A percentile compares a stretch with the other conserved stretches of the same genome.
These are phyloP conservation scores for Panagrolaimus sp. DNA, from an alignment of 1,140 invertebrate species.

Conservation along the genomic window DNA sequence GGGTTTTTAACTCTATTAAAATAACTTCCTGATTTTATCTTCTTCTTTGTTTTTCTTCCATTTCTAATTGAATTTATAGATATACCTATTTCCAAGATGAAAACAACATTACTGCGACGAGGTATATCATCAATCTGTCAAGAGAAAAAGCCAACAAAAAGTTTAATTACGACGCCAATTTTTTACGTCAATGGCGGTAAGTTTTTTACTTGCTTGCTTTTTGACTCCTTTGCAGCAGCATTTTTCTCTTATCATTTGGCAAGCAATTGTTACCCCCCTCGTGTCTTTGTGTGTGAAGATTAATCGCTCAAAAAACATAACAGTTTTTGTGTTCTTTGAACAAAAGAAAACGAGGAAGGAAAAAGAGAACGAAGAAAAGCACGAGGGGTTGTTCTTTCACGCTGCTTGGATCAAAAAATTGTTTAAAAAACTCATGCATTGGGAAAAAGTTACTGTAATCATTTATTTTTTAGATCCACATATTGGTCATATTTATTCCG, in stretches of 20 bases:
- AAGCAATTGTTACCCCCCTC: background rate
- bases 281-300: background rate
- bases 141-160: conserved; percentile 5
- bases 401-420: conserved; percentile 5
- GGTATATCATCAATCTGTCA: background rate
- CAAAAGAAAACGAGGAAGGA: background rate
- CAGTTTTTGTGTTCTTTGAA: background rate
- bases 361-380: background rate
- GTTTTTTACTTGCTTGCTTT: conserved; percentile 23
- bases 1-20: conserved; percentile 5
- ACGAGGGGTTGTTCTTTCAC: too few species aligned
- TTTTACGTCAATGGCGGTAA: conserved; percentile 91
- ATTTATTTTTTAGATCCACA: conserved; percentile 72
- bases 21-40: background rate
- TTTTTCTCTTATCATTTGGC: background rate
- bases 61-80: background rate
- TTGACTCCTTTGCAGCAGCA: too few species aligned
- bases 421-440: background rate
- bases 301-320: conserved; percentile 5
- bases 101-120: background rate
- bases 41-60: background rate
- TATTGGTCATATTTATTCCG: conserved; percentile 87
- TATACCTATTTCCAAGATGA: background rate
- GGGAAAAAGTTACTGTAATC: too few species aligned
- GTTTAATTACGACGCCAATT: conserved; percentile 82